Base-by-base conservation (phyloP, 2,113 vertebrate species). In the Zosterops hypoxanthus region DNA sequence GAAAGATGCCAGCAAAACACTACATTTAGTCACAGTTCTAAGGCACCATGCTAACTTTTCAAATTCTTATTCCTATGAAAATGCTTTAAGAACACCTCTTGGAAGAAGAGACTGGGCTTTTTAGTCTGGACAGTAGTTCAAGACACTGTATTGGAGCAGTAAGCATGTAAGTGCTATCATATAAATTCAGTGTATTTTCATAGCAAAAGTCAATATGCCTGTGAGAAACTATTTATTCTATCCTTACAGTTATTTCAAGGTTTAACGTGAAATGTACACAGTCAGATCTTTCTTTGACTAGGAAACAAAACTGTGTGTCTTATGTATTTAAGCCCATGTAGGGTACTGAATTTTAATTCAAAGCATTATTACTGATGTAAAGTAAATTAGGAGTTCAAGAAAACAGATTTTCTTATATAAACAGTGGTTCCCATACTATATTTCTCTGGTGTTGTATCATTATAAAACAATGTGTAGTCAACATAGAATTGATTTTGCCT, bases 91-190 rank as follows among this genome's bases (percentile, higher is more conserved):
- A 87, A 34, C 39, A 16, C 49, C 19, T 94, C 71, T 84, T 94
- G 55, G 59, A 96, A 97, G 87, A 92, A 92, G 87, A 88, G 36
- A 41, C 81, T 71, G 79, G 61, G 36, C 47, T 83, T 96, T 94
- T 78, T 68, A 57, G 23, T 86, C 82, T 95, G 82, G 56, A 61
- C 55, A 77, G 71, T 93, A 87, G 91, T 90, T 93, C 18, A 49
- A 75, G 49, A 65, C 44, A 69, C 59, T 93, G 23, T 95, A 64
- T 50, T 94, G 70, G 61, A 96, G 86, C 93, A 96, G 80, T 72
- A 86, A 90, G 15, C 22, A 1, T 84, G 1, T 41, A 53, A 72
- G 22, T 76, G 8, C 50, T 61, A 9, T 36, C 13, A 8, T 65
- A 4, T 55, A 70, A 68, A 16, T 88, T 79, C 71, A 65, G 21